Conservation (phyloP, 2,888 invertebrate genomes). For the Harpagoxenus sublaevis region DNA sequence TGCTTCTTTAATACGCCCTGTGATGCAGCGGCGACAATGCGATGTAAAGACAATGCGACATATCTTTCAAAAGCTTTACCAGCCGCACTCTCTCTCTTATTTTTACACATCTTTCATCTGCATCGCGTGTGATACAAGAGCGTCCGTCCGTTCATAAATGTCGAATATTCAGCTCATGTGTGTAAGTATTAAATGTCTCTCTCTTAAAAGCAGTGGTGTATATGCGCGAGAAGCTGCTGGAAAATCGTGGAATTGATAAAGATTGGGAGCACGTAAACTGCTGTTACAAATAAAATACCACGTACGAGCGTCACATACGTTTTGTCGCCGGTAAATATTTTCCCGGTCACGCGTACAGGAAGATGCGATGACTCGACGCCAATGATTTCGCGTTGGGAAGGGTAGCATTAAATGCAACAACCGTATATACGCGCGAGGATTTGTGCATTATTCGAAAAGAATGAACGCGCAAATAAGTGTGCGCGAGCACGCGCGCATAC, state of each 20-base stretch:
- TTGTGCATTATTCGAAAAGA: constrained; percentile 34
- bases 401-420: neutral
- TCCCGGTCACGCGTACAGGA: neutral
- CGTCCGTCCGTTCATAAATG: neutral
- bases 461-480: constrained; percentile 36
- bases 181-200: neutral
- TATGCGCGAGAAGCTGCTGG: neutral
- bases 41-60: constrained; percentile 28
- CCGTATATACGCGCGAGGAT: neutral
- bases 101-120: neutral
- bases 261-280: neutral
- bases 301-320: neutral
- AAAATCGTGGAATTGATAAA: neutral
- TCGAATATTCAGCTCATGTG: neutral
- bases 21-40: constrained; percentile 5
- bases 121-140: constrained; percentile 2
- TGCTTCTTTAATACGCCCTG: constrained; percentile 4
- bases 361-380: constrained; percentile 15
- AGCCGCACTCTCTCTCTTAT: neutral
- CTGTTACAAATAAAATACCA: neutral
- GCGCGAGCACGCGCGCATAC: constrained; percentile 29
- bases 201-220: neutral
- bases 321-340: neutral
- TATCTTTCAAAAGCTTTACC: constrained; percentile 28
- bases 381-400: neutral